These are phyloP conservation scores for Megalopta genalis DNA, from an alignment of 1,140 invertebrate species.

Conservation along the genomic window DNA sequence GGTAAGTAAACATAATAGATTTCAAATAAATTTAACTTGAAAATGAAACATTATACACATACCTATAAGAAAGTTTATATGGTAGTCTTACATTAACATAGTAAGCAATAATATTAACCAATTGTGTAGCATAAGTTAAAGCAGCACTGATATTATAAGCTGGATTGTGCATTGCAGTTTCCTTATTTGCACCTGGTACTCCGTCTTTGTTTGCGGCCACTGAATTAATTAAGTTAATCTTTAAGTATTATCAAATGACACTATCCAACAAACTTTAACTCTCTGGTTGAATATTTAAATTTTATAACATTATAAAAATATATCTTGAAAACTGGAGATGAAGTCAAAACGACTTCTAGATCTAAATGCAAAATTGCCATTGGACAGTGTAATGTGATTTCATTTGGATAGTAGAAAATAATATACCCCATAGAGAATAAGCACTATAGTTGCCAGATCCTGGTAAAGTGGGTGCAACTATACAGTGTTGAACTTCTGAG, in stretches of 20 bases:
- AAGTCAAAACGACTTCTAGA: no score
- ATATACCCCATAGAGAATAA: conserved; percentile 86
- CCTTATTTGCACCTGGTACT: conserved; percentile 81
- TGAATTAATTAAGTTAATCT: conserved; percentile 64
- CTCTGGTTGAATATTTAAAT: no score
- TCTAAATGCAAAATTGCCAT: no score
- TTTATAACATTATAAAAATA: no score
- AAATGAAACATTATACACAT: conserved; percentile 36
- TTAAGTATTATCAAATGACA: background rate
- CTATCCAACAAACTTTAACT: no score
- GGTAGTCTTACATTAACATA: conserved; percentile 89
- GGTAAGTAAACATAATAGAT: background rate
- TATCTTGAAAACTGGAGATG: no score
- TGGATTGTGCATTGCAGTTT: conserved; percentile 82
- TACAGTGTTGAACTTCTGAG: conserved; percentile 85
- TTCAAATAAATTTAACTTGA: background rate
- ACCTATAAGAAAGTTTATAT: conserved; percentile 88
- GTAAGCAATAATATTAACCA: conserved; percentile 89
- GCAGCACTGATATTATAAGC: conserved; percentile 89
- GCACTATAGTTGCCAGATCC: conserved; percentile 89
- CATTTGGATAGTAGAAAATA: background rate
- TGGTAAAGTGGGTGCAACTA: conserved; percentile 88
- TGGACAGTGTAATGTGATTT: background rate
- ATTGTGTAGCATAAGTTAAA: conserved; percentile 89
- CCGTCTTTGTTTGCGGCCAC: conserved; percentile 85